These are phyloP conservation scores for Exephanes ischioxanthus DNA, from an alignment of 2,888 invertebrate species.

Conservation along the genomic window DNA sequence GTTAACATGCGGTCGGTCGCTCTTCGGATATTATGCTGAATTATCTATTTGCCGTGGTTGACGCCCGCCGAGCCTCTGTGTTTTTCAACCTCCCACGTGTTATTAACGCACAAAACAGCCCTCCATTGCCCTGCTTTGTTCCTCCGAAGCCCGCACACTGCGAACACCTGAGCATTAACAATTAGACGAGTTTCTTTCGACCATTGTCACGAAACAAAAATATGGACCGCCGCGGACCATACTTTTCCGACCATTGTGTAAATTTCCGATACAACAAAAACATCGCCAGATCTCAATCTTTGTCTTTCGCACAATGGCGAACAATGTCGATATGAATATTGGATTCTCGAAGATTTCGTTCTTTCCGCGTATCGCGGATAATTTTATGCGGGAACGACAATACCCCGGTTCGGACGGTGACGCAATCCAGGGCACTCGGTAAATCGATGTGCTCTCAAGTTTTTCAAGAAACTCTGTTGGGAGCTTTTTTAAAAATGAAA, in stretches of 20 bases:
- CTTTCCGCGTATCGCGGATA: constrained; percentile 14
- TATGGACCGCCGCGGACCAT: constrained; percentile 6
- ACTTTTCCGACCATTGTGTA: constrained; percentile 25
- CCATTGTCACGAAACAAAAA: constrained; percentile 49
- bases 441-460: neutral
- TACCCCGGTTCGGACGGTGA: neutral
- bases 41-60: constrained; percentile 63
- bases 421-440: neutral
- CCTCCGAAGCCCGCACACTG: constrained; percentile 13
- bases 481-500: neutral
- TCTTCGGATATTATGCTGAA: constrained; percentile 67
- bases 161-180: constrained; percentile 51
- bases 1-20: constrained; percentile 62
- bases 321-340: constrained; percentile 14
- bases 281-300: constrained; percentile 54
- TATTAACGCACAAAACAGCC: constrained; percentile 36
- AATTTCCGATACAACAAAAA: constrained; percentile 26
- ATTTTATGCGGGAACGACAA: neutral
- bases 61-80: constrained; percentile 51
- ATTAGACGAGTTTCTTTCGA: constrained; percentile 30
- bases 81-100: constrained; percentile 50
- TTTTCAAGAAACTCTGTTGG: neutral
- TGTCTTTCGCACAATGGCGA: neutral
- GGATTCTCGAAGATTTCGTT: constrained; percentile 43
- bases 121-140: neutral